Conservation (phyloP, 2,888 invertebrate species). For the Dione juno region DNA sequence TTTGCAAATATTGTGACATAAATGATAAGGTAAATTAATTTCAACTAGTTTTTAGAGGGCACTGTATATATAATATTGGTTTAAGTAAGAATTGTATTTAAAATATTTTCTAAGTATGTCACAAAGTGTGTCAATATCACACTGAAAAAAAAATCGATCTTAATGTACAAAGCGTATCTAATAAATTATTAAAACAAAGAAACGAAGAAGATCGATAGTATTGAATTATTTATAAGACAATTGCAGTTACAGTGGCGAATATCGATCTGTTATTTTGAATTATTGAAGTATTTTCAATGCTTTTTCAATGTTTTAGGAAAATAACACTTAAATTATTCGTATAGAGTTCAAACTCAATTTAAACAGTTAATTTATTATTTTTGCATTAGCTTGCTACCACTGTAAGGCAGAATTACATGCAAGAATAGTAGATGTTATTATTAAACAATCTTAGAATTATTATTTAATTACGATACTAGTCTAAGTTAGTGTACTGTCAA, state of each 20-base stretch:
- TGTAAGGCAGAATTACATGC: not conserved
- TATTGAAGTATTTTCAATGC: slow-evolving; percentile 23
- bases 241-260: slow-evolving; percentile 24
- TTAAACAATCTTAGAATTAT: no score
- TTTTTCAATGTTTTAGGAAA: not conserved
- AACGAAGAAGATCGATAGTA: slow-evolving; percentile 5
- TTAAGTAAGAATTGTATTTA: no score
- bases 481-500: no score
- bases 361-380: not conserved
- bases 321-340: not conserved
- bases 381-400: not conserved
- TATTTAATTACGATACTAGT: not conserved
- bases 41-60: no score
- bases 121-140: no score
- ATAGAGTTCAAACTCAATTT: not conserved
- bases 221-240: slow-evolving; percentile 13
- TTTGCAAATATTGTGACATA: no score
- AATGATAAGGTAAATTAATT: no score
- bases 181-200: not conserved
- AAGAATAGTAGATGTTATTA: no score
- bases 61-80: not conserved
- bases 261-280: slow-evolving; percentile 35
- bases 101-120: no score
- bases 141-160: no score
- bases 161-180: not conserved